Base-by-base conservation (phyloP, 2,888 invertebrate genomes). In the Lobophora halterata region DNA sequence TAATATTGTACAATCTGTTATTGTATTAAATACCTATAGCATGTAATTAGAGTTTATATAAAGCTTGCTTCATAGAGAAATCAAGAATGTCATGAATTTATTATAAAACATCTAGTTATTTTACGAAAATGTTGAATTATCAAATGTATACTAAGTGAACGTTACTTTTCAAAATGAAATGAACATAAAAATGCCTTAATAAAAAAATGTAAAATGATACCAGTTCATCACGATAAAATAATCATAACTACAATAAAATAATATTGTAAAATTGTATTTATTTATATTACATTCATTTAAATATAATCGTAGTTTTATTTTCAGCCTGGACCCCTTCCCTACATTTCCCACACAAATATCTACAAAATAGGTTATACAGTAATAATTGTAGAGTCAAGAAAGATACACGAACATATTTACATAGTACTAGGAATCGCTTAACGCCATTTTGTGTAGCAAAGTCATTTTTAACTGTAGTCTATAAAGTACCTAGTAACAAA, bases 241-340 rank as follows among this genome's bases (percentile, higher is more conserved):
- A 28, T 31, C 44, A 46, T 49, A 37, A 40, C 44, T 47, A 36
- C 45, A 52, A 72, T 69, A 69, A 70, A 75, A 78, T 79, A 79
- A 76, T 73, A 83, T 80, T 82, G 85, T 80, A 80, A 78, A 77
- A 81, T 81, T 86, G 81, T 88, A 87, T 88, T 88, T 88, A 87
- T 87, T 87, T 74, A 65, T 74, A 80, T 76, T 79, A 80, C 74
- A 79, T 72, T 68, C 68, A 73, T 73, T 69, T 69, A 76, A 73
- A 71, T 71, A 65, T 57, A 52, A 43, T 38, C 47, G 60, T 56
- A 58, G 61, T 59, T 62, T 68, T 63, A 40, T 52, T 51, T 35
- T 32, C 48, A 33, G 17, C 37, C 37, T 30, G 17, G 26, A 44
- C 12, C 10, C 33, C 20, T 38, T 49, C 25, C 37, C 7, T 37